Percentiles rank a stretch among this genome's conserved stretches.
These are phyloP conservation scores for Sternotherus odoratus DNA, from an alignment of 2,797 vertebrate genomes.

Conservation along the genomic window DNA sequence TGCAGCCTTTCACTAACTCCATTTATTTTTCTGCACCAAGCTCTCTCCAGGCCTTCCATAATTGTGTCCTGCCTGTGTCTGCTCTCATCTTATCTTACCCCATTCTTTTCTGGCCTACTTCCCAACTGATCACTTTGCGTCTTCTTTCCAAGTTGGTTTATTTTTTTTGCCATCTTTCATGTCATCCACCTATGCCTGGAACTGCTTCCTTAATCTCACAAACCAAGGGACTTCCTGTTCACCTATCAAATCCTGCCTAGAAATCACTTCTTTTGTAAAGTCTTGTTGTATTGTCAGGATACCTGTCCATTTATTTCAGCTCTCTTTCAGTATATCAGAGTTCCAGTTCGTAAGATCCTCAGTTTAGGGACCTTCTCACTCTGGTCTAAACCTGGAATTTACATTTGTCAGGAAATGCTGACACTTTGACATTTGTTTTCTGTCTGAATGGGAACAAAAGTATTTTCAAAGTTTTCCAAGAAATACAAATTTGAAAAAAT, in stretches of 20 bases:
- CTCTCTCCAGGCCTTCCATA: background rate
- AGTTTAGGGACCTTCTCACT: background rate
- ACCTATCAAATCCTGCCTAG: background rate
- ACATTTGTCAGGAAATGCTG: background rate
- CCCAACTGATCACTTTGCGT: background rate
- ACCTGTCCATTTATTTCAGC: background rate
- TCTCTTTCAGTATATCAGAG: background rate
- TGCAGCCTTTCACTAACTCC: background rate
- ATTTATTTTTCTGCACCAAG: background rate
- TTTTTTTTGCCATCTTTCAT: background rate
- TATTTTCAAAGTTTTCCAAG: background rate
- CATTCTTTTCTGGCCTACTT: background rate
- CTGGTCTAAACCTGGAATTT: background rate
- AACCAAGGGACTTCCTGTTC: background rate
- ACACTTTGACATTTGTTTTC: background rate
- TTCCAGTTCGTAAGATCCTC: background rate
- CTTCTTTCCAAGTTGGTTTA: background rate
- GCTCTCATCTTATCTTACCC: background rate
- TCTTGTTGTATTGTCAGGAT: background rate
- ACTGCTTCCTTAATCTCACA: background rate
- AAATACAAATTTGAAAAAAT: background rate
- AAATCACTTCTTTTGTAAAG: background rate
- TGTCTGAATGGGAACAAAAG: background rate
- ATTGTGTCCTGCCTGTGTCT: background rate
- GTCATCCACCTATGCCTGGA: background rate